Evolutionary conservation across 2,113 vertebrate species (phyloP), one percentile per base, ranked within the genome.

Genomic region (Petroica traversi): DNA sequence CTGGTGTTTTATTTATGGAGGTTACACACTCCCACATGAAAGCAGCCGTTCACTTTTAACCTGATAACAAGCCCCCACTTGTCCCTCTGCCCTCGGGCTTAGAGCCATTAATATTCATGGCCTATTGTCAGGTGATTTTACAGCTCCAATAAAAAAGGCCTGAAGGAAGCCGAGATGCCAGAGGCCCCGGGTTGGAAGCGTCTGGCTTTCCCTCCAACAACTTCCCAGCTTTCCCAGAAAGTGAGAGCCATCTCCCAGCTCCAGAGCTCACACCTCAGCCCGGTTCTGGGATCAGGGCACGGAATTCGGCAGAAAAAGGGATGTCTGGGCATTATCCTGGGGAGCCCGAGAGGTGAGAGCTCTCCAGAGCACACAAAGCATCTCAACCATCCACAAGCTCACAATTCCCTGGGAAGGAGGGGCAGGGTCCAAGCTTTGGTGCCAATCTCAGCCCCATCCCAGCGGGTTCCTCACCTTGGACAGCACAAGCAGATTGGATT

Each of bases 1-100:
- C 93, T 97, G 95, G 87, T 72, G 63, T 38, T 90, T 93, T 63
- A 86, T 94, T 92, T 93, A 84, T 66, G 84, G 82, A 68, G 62
- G 48, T 80, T 88, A 36, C 57, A 63, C 31, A 15, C 71, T 93
- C 72, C 75, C 85, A 67, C 85, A 86, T 92, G 92, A 94, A 95
- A 96, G 90, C 74, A 67, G 59, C 55, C 45, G 10, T 55, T 34
- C 34, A 31, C 74, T 76, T 81, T 51, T 64, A 78, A 68, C 52
- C 40, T 24, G 87, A 59, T 85, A 91, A 85, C 86, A 89, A 84
- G 76, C 25, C 19, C 26, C 14, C 33, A 3, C 62, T 76, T 68
- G 78, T 59, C 93, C 82, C 62, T 78, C 82, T 88, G 93, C 90
- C 93, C 68, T 19, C 4, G 52, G 92, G 88, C 88, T 90, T 12